These are phyloP conservation scores for Fistularia commersonii DNA, from an alignment of 2,797 vertebrate species.

Conservation along the genomic window DNA sequence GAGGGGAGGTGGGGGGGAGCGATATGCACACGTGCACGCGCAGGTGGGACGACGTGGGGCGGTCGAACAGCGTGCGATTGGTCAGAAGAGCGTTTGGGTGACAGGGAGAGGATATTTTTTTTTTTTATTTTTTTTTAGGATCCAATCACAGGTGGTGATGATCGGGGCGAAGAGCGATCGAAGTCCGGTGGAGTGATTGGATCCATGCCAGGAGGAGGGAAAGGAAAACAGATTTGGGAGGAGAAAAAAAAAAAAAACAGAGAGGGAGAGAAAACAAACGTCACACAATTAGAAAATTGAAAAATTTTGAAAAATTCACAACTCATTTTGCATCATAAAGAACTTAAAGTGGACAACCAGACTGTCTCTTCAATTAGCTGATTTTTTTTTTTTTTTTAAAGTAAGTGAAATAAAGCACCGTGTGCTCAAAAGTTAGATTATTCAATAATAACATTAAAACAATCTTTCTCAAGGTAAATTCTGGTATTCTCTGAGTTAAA, in stretches of 20 bases:
- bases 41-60: constrained; percentile 22
- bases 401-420: too few relatives aligned
- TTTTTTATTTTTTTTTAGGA: too few relatives aligned
- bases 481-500: too few relatives aligned
- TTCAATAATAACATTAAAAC: too few relatives aligned
- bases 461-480: too few relatives aligned
- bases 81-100: constrained; percentile 82
- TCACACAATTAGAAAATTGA: constrained; percentile 76
- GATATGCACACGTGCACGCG: constrained; percentile 14
- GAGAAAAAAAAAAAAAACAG: constrained; percentile 58
- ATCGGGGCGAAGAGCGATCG: constrained; percentile 67
- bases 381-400: too few relatives aligned
- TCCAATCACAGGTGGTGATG: constrained; percentile 67
- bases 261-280: constrained; percentile 75
- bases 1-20: neutral
- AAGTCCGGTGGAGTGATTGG: constrained; percentile 81
- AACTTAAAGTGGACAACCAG: neutral
- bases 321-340: constrained; percentile 31
- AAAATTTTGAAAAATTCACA: constrained; percentile 34
- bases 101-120: constrained; percentile 85
- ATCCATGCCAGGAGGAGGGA: constrained; percentile 82
- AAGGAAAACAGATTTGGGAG: constrained; percentile 81
- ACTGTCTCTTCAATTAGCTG: too few relatives aligned
- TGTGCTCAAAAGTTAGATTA: too few relatives aligned
- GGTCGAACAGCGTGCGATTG: constrained; percentile 76